These are phyloP conservation scores for Trachelus troglodyta DNA, from an alignment of 2,888 invertebrate genomes.

Conservation along the genomic window DNA sequence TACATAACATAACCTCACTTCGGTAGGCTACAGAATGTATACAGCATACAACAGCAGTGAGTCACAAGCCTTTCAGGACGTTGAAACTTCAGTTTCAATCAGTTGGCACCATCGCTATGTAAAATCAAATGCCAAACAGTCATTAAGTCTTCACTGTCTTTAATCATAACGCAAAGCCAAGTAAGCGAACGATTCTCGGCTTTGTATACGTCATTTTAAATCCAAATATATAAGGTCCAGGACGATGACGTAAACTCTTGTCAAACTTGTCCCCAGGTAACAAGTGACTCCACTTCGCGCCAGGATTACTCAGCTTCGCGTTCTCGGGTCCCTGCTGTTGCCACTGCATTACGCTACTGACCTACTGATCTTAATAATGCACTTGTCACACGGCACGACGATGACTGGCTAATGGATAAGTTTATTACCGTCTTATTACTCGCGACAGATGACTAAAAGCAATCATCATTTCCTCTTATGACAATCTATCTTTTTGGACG, in stretches of 20 bases:
- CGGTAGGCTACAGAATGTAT: not conserved
- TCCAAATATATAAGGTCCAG: not conserved
- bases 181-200: not conserved
- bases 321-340: not conserved
- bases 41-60: not conserved
- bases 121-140: not conserved
- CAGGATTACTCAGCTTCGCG: not conserved
- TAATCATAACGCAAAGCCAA: not conserved
- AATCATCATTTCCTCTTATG: not conserved
- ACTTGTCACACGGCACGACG: slow-evolving; percentile 1
- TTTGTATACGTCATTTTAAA: not conserved
- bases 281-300: not conserved
- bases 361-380: slow-evolving; percentile 6
- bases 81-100: not conserved
- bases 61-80: not conserved
- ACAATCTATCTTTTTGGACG: not conserved
- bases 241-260: not conserved
- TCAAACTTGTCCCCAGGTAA: not conserved
- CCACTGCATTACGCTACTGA: not conserved
- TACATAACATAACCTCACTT: not conserved
- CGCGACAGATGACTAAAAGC: not conserved
- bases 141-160: not conserved
- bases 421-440: not conserved
- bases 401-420: not conserved
- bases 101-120: not conserved